Base-by-base conservation (phyloP, 2,797 vertebrate genomes). In the Apodemus agrarius region DNA sequence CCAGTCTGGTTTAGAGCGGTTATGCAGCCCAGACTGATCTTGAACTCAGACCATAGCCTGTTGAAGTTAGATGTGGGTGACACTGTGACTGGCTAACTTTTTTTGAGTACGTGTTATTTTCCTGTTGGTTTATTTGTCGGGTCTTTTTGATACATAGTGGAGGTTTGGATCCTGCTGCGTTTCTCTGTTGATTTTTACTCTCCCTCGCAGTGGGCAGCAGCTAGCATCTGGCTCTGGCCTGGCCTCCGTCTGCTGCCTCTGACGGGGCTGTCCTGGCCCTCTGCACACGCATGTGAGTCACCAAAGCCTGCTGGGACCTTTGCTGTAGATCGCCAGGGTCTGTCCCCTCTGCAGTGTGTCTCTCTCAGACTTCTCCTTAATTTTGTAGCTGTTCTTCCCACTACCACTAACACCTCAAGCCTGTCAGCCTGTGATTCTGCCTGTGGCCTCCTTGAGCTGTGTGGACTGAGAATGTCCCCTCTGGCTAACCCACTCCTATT, bases 161-260 rank as follows among this genome's bases (percentile, higher is more conserved):
- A 94, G 67, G 65, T 75, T 94, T 84, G 59, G 89, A 31, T 94
- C 69, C 65, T 96, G 7, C 52, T 85, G 9, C 10, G 19, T 78
- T 94, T 10, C 67, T 93, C 19, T 95, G 74, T 89, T 89, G 74
- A 49, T 37, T 92, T 93, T 81, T 79, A 69, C 54, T 16, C 80
- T 21, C 90, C 37, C 87, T 84, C 76, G 65, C 19, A 78, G 63
- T 84, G 65, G 29, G 63, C 17, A 63, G 14, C 26, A 79, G 6
- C 74, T 80, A 91, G 59, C 65, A 21, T 75, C 54, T 84, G 40
- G 52, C 52, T 78, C 16, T 81, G 34, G 69, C 57, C 9, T 87
- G 93, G 4, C 92, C 87, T 95, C 40, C 85, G 88, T 34, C 46
- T 92, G 57, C 49, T 94, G n/a, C 9, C 82, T 96, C 86, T 75